Conservation (phyloP, 2,113 vertebrate species). For the Lipophrys pholis region DNA sequence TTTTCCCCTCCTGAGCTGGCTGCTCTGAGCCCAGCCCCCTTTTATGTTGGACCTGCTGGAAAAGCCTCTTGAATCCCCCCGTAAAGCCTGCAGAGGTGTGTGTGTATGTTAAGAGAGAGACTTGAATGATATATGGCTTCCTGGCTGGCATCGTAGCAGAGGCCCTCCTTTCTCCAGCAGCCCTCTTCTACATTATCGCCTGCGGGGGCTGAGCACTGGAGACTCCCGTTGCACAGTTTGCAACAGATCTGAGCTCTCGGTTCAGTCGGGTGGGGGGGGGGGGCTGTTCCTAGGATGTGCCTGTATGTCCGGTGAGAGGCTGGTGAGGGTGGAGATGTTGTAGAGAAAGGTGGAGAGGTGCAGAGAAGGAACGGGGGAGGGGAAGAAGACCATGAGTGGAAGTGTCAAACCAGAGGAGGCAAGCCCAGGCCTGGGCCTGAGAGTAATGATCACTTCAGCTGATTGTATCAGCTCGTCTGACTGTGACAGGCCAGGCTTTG, state of each 20-base stretch:
- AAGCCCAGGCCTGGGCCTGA: slow-evolving; percentile 74
- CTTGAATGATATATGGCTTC: slow-evolving; percentile 80
- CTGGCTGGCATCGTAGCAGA: slow-evolving; percentile 76
- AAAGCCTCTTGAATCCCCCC: slow-evolving; percentile 75
- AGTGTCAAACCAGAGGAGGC: slow-evolving; percentile 76
- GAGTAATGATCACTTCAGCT: slow-evolving; percentile 75
- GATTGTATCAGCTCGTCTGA: slow-evolving; percentile 70
- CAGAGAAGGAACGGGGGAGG: slow-evolving; percentile 57
- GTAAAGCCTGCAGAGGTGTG: slow-evolving; percentile 74
- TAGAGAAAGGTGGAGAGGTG: slow-evolving; percentile 36
- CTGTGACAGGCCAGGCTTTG: slow-evolving; percentile 31
- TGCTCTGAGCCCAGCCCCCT: slow-evolving; percentile 72
- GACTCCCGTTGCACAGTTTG: slow-evolving; percentile 42
- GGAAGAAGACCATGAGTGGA: slow-evolving; percentile 58
- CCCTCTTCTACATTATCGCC: slow-evolving; percentile 52
- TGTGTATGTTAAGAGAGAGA: slow-evolving; percentile 62
- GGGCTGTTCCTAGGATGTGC: slow-evolving; percentile 44
- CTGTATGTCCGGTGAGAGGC: slow-evolving; percentile 42
- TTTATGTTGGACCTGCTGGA: slow-evolving; percentile 73
- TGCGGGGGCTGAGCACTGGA: slow-evolving; percentile 30
- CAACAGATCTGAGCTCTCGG: slow-evolving; percentile 48
- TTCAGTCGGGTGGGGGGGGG: neutral
- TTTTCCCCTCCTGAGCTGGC: slow-evolving; percentile 52
- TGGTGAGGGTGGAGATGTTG: slow-evolving; percentile 53
- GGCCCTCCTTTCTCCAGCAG: slow-evolving; percentile 62